Conservation (phyloP, 2,797 vertebrate species). For the Cossypha polioptera region DNA sequence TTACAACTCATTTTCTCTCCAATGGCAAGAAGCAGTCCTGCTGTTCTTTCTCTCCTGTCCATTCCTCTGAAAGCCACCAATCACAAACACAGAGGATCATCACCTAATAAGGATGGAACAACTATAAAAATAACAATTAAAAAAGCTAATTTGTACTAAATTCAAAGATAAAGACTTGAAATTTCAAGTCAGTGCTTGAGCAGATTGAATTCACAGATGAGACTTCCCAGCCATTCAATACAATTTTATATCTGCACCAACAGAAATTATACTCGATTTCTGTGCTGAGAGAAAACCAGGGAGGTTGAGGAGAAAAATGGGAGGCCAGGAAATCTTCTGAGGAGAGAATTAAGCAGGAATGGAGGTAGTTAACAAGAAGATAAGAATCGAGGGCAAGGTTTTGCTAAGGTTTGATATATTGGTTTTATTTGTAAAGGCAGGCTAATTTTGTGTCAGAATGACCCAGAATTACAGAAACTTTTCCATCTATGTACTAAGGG, state of each 20-base stretch:
- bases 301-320: neutral
- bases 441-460: constrained; percentile 58
- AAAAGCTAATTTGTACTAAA: neutral
- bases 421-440: constrained; percentile 13
- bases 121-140: neutral
- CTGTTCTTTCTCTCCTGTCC: neutral
- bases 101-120: neutral
- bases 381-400: constrained; percentile 30
- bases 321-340: neutral
- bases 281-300: neutral
- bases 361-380: neutral
- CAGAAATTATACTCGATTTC: neutral
- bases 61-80: neutral
- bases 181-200: neutral
- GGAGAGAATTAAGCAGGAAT: neutral
- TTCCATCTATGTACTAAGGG: constrained; percentile 13
- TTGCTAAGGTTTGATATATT: constrained; percentile 21
- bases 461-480: constrained; percentile 47
- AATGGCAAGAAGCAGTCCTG: neutral
- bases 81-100: accelerated
- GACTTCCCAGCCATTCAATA: neutral
- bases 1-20: neutral
- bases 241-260: neutral
- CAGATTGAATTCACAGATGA: neutral
- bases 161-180: neutral